phyloP scores from a whole-genome alignment of 53 echinoderm and acorn worm species.

The Zoroaster sp. region DNA sequence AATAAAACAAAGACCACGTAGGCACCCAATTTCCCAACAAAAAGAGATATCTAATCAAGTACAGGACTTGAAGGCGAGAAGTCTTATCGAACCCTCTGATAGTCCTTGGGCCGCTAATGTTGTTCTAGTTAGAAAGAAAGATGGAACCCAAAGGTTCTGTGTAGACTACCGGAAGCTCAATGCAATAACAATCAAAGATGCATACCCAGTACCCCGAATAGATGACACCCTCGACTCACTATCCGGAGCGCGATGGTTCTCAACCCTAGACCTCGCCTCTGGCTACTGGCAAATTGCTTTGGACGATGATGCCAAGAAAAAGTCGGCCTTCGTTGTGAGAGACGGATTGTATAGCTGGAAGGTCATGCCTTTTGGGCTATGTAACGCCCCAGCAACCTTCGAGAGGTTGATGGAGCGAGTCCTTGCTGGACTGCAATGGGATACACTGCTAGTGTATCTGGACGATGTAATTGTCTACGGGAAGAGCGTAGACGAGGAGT shows the following conservation, averaged over 20 bases:
- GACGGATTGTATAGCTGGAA: slow-evolving; percentile 1
- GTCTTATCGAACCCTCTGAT: slow-evolving; percentile 47
- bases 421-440: slow-evolving; percentile 73
- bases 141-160: slow-evolving; percentile 60
- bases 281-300: slow-evolving; percentile 38
- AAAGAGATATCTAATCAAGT: slow-evolving; percentile 56
- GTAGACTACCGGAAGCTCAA: slow-evolving; percentile 37
- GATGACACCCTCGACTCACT: slow-evolving; percentile 24
- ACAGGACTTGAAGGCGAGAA: neutral
- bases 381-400: slow-evolving; percentile 38
- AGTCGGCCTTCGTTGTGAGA: slow-evolving; percentile 16
- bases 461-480: slow-evolving; percentile 69
- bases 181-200: slow-evolving; percentile 12
- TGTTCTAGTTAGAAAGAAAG: slow-evolving; percentile 74
- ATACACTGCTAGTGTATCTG: slow-evolving; percentile 59
- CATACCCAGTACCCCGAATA: slow-evolving; percentile 15
- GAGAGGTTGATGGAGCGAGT: slow-evolving; percentile 59
- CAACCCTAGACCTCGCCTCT: neutral
- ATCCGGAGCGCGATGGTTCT: slow-evolving; percentile 4
- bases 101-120: slow-evolving; percentile 73
- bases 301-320: neutral
- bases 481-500: slow-evolving; percentile 41
- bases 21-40: slow-evolving; percentile 19
- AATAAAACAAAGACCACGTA: slow-evolving; percentile 47
- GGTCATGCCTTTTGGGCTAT: slow-evolving; percentile 43